phyloP scores from a whole-genome alignment of 2,113 vertebrate genomes.

The Cynoglossus semilaevis region DNA sequence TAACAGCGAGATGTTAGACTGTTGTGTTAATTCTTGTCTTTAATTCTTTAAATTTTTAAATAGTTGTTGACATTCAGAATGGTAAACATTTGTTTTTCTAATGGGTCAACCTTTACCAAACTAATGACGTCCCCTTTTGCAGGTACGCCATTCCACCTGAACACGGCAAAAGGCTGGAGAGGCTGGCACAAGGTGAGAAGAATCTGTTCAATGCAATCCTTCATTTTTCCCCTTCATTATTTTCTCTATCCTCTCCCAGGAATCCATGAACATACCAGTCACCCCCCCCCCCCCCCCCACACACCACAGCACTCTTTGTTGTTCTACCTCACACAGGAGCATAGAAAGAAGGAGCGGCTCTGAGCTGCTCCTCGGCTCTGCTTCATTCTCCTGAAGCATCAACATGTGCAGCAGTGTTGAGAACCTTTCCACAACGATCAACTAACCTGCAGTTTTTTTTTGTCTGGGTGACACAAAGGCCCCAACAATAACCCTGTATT shows the following conservation, averaged over 20 bases:
- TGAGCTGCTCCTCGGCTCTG: neutral
- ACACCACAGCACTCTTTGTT: neutral
- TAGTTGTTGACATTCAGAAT: no score
- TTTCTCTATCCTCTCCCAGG: neutral
- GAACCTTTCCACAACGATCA: constrained; percentile 13
- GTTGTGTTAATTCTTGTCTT: no score
- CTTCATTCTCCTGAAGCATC: neutral
- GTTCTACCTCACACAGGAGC: neutral
- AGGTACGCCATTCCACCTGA: constrained; percentile 95
- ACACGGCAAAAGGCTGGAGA: constrained; percentile 93
- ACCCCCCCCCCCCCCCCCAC: no score
- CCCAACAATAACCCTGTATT: neutral
- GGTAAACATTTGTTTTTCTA: neutral
- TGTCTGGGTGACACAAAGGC: neutral
- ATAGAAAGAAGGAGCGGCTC: neutral
- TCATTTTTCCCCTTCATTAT: neutral
- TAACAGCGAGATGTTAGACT: neutral
- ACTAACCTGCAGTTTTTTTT: constrained; percentile 13
- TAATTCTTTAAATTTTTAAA: no score
- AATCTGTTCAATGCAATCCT: neutral
- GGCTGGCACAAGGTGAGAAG: constrained; percentile 89
- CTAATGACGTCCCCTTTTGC: neutral
- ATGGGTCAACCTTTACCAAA: constrained; percentile 3
- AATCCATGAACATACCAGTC: neutral
- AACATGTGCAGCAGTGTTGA: neutral